phyloP scores from a whole-genome alignment of 2,113 vertebrate species.

The Gavialis gangeticus region DNA sequence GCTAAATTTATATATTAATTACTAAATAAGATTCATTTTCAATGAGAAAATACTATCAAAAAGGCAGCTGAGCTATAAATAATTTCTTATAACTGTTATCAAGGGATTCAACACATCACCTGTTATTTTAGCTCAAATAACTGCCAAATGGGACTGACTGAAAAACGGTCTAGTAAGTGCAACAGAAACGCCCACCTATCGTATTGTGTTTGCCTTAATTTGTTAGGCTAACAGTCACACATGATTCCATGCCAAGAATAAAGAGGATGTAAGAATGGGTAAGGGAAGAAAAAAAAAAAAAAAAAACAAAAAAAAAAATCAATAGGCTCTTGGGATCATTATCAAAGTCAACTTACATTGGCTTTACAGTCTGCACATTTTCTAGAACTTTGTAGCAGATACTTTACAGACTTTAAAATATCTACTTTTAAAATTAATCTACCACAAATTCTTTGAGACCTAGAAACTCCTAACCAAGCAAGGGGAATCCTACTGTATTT shows the following conservation, averaged over 20 bases:
- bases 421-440: background rate
- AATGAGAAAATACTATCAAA: background rate
- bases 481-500: background rate
- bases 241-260: background rate
- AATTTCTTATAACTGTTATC: background rate
- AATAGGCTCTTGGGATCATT: background rate
- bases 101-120: background rate
- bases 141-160: background rate
- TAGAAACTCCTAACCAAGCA: background rate
- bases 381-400: background rate
- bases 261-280: background rate
- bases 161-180: background rate
- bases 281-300: background rate
- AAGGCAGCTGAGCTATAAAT: background rate
- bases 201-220: background rate
- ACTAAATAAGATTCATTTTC: conserved; percentile 9
- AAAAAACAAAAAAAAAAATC: background rate
- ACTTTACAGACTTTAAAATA: background rate
- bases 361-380: background rate
- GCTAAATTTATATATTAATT: background rate
- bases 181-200: background rate
- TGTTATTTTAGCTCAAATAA: background rate
- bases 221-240: background rate
- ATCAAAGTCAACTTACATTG: background rate
- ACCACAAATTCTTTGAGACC: background rate